Conservation (phyloP, 2,888 invertebrate species). For the Agrotis clavis region DNA sequence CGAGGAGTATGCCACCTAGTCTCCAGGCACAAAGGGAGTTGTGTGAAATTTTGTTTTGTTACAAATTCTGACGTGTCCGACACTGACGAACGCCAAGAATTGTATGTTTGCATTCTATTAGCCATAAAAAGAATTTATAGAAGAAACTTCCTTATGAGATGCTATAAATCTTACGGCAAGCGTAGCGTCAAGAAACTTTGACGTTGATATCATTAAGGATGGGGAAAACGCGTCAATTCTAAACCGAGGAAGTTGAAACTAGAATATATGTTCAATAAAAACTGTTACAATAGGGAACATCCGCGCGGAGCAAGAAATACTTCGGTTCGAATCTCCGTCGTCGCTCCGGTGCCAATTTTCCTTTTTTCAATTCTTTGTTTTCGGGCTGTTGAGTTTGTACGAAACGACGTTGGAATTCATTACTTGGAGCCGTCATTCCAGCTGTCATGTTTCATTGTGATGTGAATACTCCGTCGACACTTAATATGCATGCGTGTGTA, state of each 20-base stretch:
- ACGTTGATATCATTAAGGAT: conserved; percentile 52
- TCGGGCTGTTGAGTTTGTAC: conserved; percentile 75
- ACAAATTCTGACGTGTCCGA: conserved; percentile 72
- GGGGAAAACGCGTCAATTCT: conserved; percentile 57
- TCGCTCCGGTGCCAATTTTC: conserved; percentile 81
- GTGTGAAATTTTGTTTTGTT: conserved; percentile 80
- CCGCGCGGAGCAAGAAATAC: conserved; percentile 69
- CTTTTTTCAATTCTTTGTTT: conserved; percentile 79
- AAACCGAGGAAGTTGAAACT: conserved; percentile 60
- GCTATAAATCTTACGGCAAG: conserved; percentile 50
- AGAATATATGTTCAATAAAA: conserved; percentile 73
- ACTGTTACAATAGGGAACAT: conserved; percentile 66
- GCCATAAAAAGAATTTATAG: conserved; percentile 52
- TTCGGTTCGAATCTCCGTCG: conserved; percentile 76
- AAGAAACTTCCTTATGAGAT: conserved; percentile 55
- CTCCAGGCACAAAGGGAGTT: conserved; percentile 81
- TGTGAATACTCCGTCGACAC: conserved; percentile 39
- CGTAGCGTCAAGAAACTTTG: conserved; percentile 53
- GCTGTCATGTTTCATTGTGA: conserved; percentile 51
- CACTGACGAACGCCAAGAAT: conserved; percentile 56
- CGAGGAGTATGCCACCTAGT: conserved; percentile 71
- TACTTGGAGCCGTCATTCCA: conserved; percentile 63
- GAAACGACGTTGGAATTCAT: conserved; percentile 76
- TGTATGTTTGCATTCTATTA: conserved; percentile 56
- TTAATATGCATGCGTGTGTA: conserved; percentile 30